phyloP scores from a whole-genome alignment of 1,140 invertebrate genomes.

The Gonatopus flavifemur region DNA sequence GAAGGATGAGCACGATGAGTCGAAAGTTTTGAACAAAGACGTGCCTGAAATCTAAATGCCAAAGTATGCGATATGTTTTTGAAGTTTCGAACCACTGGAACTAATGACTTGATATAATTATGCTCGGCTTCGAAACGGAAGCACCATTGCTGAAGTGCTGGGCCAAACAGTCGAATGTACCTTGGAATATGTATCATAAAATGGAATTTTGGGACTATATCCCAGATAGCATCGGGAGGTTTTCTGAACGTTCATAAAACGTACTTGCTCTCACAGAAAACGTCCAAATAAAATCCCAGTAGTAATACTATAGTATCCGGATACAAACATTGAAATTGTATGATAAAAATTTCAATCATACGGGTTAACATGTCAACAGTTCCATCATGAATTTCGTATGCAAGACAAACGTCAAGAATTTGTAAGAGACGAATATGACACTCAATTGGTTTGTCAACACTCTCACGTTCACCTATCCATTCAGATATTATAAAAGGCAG shows the following conservation, averaged over 20 bases:
- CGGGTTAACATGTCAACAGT: neutral
- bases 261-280: too few relatives aligned
- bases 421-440: slow-evolving; percentile 19
- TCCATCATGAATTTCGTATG: slow-evolving; percentile 20
- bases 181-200: slow-evolving; percentile 22
- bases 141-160: slow-evolving; percentile 16
- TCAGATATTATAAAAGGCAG: too few relatives aligned
- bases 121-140: slow-evolving; percentile 18
- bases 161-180: slow-evolving; percentile 15
- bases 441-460: too few relatives aligned
- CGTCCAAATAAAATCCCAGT: too few relatives aligned
- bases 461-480: too few relatives aligned
- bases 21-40: neutral
- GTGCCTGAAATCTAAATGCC: slow-evolving; percentile 3
- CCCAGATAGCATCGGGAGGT: too few relatives aligned
- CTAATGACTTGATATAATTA: slow-evolving; percentile 14
- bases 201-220: slow-evolving; percentile 31
- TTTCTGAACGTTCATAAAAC: too few relatives aligned
- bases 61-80: slow-evolving; percentile 5
- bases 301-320: slow-evolving; percentile 12
- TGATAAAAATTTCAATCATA: slow-evolving; percentile 24
- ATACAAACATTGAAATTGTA: slow-evolving; percentile 16
- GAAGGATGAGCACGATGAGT: neutral
- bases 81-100: slow-evolving; percentile 10
- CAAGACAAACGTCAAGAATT: slow-evolving; percentile 22